Conservation (phyloP, 2,797 vertebrate genomes). For the Galago senegalensis region DNA sequence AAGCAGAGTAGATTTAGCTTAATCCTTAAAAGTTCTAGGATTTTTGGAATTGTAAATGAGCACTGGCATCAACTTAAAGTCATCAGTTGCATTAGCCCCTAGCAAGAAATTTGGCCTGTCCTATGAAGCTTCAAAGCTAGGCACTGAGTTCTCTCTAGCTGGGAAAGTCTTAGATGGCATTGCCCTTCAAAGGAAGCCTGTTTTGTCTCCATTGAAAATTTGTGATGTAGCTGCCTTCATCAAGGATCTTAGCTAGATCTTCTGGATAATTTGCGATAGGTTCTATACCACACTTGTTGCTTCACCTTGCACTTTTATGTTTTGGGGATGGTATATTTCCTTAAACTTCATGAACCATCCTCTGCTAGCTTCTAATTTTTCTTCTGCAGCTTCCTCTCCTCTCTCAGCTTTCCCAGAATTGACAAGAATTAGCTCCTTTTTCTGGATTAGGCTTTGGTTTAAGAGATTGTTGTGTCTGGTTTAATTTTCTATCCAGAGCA, state of each 20-base stretch:
- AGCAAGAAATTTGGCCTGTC: not conserved
- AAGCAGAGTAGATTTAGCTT: not conserved
- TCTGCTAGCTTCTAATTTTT: not conserved
- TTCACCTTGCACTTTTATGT: not conserved
- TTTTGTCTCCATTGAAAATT: not conserved
- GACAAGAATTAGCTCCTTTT: not conserved
- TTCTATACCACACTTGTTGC: not conserved
- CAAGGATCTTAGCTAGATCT: not conserved
- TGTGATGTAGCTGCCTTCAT: not conserved
- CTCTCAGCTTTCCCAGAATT: not conserved
- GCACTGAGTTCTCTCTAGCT: not conserved
- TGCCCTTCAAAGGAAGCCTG: not conserved
- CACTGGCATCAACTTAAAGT: not conserved
- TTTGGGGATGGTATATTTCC: not conserved
- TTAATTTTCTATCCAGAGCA: not conserved
- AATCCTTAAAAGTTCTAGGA: not conserved
- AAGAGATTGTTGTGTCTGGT: not conserved
- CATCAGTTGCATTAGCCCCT: not conserved
- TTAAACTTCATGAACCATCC: not conserved
- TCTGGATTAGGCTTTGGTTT: not conserved
- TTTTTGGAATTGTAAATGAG: not conserved
- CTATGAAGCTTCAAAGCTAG: not conserved
- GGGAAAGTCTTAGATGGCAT: not conserved
- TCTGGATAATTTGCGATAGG: not conserved
- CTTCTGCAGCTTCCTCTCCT: not conserved